Evolutionary conservation across 2,113 vertebrate species (phyloP).

Genomic region (Corapipo altera): DNA sequence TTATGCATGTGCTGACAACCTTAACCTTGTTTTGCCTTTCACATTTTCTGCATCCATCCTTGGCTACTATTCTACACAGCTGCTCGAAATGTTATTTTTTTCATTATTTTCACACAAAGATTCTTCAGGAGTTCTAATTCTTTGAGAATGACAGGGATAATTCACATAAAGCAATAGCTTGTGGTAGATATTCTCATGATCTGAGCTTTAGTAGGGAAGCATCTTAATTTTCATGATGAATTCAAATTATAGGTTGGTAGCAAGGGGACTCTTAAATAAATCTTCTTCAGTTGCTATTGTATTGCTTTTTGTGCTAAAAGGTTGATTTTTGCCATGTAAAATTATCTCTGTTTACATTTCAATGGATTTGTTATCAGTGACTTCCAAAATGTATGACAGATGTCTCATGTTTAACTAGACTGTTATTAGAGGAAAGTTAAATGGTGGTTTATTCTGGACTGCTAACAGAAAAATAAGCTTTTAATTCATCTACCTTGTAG

Average conservation of each 20-base stretch:
- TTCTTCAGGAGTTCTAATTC: background rate
- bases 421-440: background rate
- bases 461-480: background rate
- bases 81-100: background rate
- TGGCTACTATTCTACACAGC: background rate
- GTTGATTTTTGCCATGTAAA: background rate
- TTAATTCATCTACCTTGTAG: background rate
- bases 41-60: slow-evolving; percentile 43
- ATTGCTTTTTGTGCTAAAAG: background rate
- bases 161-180: background rate
- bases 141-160: background rate
- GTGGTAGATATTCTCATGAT: background rate
- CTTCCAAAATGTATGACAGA: background rate
- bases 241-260: background rate
- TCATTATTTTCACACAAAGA: background rate
- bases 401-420: background rate
- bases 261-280: background rate
- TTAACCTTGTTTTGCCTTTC: slow-evolving; percentile 55
- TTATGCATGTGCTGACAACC: slow-evolving; percentile 63
- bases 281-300: background rate
- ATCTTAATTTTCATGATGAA: background rate
- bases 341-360: background rate
- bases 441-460: background rate
- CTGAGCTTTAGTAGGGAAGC: background rate
- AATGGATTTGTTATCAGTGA: background rate